phyloP scores from a whole-genome alignment of 2,888 invertebrate species.

The Hemicrepidius hirtus region DNA sequence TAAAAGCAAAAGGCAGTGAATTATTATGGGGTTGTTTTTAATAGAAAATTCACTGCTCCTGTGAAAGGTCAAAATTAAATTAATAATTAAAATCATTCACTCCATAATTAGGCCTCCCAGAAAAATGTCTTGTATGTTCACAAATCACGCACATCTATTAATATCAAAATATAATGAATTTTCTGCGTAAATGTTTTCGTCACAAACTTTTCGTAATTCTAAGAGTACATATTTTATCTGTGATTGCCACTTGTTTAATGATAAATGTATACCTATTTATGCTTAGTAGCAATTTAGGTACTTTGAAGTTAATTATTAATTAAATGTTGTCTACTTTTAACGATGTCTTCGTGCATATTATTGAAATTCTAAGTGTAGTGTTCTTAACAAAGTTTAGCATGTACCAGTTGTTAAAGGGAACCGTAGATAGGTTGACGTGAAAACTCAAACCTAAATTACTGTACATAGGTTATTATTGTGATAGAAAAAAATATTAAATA shows the following conservation, averaged over 20 bases:
- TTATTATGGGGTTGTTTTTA: no score
- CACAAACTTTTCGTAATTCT: constrained; percentile 41
- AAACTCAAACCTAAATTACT: constrained; percentile 36
- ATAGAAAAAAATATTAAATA: constrained; percentile 43
- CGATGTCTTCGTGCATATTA: constrained; percentile 54
- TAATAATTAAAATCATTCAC: background rate
- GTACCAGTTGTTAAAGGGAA: constrained; percentile 47
- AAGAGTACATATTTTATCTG: constrained; percentile 65
- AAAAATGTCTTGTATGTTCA: constrained; percentile 30
- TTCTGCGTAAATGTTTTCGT: constrained; percentile 39
- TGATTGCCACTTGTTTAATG: constrained; percentile 65
- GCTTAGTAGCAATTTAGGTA: constrained; percentile 54
- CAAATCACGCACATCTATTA: constrained; percentile 61
- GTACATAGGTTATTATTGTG: constrained; percentile 52
- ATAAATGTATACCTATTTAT: constrained; percentile 63
- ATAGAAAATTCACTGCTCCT: no score
- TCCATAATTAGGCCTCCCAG: background rate
- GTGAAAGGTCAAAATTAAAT: no score
- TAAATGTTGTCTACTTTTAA: constrained; percentile 55
- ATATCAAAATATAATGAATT: constrained; percentile 51
- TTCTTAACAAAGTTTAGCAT: constrained; percentile 54
- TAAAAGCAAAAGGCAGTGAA: no score
- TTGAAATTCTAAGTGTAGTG: constrained; percentile 59
- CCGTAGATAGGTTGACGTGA: constrained; percentile 32
- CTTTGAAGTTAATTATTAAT: constrained; percentile 54